phyloP scores from a whole-genome alignment of 2,113 vertebrate species.

The Nycticebus coucang region DNA sequence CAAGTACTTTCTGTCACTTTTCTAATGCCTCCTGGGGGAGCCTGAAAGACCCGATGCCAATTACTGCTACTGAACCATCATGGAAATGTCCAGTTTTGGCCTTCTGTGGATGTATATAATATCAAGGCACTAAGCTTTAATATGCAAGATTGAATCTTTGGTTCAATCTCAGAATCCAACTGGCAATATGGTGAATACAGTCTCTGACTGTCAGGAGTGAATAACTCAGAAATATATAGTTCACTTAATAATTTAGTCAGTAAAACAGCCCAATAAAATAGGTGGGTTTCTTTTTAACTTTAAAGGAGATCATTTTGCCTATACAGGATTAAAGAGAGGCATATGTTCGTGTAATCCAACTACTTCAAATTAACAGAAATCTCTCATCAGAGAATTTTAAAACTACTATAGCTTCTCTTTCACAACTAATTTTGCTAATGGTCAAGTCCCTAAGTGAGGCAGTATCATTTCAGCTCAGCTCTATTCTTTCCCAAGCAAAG shows the following conservation, averaged over 20 bases:
- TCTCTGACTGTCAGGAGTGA: not conserved
- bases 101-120: not conserved
- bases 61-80: too few species aligned
- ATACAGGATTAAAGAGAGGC: not conserved
- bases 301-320: slow-evolving; percentile 8
- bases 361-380: slow-evolving; percentile 47
- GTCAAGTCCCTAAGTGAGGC: slow-evolving; percentile 46
- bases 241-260: not conserved
- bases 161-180: not conserved
- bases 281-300: not conserved
- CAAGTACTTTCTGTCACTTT: not conserved
- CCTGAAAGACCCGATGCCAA: not conserved
- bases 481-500: slow-evolving; percentile 45
- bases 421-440: slow-evolving; percentile 27
- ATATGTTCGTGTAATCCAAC: not conserved
- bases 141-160: not conserved
- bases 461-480: not conserved
- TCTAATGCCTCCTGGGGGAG: not conserved
- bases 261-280: not conserved
- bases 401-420: not conserved
- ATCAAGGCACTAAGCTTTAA: not conserved
- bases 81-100: too few species aligned
- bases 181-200: not conserved
- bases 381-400: slow-evolving; percentile 55
- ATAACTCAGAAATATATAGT: not conserved